phyloP scores from a whole-genome alignment of 2,113 vertebrate genomes.

The Phalacrocorax aristotelis region DNA sequence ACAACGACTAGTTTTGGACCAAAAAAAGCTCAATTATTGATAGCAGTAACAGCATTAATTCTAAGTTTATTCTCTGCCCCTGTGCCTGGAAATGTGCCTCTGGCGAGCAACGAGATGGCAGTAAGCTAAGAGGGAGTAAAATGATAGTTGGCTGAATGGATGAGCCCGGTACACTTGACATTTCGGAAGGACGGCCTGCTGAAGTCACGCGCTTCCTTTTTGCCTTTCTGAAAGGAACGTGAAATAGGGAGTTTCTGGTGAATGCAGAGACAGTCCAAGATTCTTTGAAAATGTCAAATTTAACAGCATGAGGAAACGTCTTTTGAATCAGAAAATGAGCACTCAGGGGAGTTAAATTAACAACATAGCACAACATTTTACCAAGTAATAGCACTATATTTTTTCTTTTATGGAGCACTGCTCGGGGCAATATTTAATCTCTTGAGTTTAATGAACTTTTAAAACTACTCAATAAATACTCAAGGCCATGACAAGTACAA shows the following conservation, averaged over 20 bases:
- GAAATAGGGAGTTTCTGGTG: neutral
- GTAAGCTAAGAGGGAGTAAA: slow-evolving; percentile 29
- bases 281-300: slow-evolving; percentile 67
- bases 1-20: neutral
- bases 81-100: neutral
- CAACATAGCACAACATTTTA: slow-evolving; percentile 75
- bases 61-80: no score
- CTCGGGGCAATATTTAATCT: slow-evolving; percentile 76
- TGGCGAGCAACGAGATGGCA: neutral
- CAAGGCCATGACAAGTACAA: slow-evolving; percentile 69
- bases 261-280: neutral
- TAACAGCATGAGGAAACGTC: slow-evolving; percentile 65
- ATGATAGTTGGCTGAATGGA: neutral
- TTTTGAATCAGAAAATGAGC: slow-evolving; percentile 68
- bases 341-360: slow-evolving; percentile 74
- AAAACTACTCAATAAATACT: slow-evolving; percentile 80
- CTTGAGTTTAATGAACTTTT: slow-evolving; percentile 83
- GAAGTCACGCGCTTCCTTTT: neutral
- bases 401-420: slow-evolving; percentile 76
- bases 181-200: slow-evolving; percentile 47
- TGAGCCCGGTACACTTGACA: slow-evolving; percentile 65
- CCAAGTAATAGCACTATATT: slow-evolving; percentile 74
- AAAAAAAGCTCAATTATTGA: neutral
- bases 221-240: neutral
- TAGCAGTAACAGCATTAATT: neutral